phyloP scores from a whole-genome alignment of 2,797 vertebrate genomes.

The Pangasius krempfi region DNA sequence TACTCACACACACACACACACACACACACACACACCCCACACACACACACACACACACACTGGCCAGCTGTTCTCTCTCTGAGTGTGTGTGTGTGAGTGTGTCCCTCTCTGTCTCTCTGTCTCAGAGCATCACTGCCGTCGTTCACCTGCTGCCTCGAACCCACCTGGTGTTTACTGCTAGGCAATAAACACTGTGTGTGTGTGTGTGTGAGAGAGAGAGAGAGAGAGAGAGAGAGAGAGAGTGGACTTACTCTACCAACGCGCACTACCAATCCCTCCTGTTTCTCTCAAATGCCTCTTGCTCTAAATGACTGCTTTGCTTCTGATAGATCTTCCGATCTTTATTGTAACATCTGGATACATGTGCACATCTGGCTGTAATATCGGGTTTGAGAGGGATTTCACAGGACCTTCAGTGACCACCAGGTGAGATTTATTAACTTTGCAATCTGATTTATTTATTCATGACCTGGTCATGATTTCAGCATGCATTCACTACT shows the following conservation, averaged over 20 bases:
- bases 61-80: conserved; percentile 32
- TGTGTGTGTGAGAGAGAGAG: background rate
- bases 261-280: conserved; percentile 1
- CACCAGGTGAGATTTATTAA: conserved; percentile 46
- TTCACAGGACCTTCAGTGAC: background rate
- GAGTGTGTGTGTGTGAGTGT: background rate
- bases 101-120: conserved; percentile 1
- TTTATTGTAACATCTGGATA: conserved; percentile 24
- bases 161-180: conserved; percentile 43
- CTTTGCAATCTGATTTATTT: background rate
- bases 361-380: conserved; percentile 15
- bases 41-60: conserved; percentile 4
- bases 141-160: conserved; percentile 35
- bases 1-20: background rate
- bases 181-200: background rate
- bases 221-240: conserved; percentile 13
- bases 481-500: background rate
- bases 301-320: background rate
- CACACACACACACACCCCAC: background rate
- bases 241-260: conserved; percentile 12
- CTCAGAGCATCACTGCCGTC: conserved; percentile 16
- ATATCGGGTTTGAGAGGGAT: background rate
- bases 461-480: background rate
- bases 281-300: conserved; percentile 5
- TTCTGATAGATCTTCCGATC: background rate